Evolutionary conservation across 2,113 vertebrate genomes (phyloP).

Genomic region (Hemiprocne comata): DNA sequence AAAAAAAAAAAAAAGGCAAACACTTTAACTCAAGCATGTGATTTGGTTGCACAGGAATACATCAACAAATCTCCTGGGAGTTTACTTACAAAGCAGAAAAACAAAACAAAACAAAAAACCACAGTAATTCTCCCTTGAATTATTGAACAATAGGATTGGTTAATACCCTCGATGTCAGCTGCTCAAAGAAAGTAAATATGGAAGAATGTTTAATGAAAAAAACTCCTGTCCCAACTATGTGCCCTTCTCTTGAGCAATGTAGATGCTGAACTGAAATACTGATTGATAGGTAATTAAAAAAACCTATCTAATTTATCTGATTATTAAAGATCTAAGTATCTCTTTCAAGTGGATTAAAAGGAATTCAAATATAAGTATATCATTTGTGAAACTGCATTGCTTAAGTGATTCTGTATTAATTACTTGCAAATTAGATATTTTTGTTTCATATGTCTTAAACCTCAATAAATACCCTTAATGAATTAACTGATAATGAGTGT

Average conservation of each 20-base stretch:
- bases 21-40: not conserved
- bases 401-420: slow-evolving; percentile 78
- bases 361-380: slow-evolving; percentile 78
- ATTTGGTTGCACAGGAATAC: not conserved
- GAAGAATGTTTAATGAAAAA: slow-evolving; percentile 9
- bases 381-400: slow-evolving; percentile 68
- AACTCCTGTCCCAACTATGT: not conserved
- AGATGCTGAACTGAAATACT: slow-evolving; percentile 57
- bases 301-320: slow-evolving; percentile 77
- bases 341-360: slow-evolving; percentile 75
- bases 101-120: not conserved
- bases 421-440: slow-evolving; percentile 76
- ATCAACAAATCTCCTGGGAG: not conserved
- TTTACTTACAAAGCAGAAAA: not conserved
- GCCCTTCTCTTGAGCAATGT: slow-evolving; percentile 27
- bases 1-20: not conserved
- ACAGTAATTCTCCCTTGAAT: slow-evolving; percentile 36
- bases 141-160: slow-evolving; percentile 42
- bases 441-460: slow-evolving; percentile 71
- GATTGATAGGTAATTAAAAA: slow-evolving; percentile 79
- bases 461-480: slow-evolving; percentile 72
- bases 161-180: not conserved
- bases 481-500: slow-evolving; percentile 76
- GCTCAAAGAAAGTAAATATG: slow-evolving; percentile 53
- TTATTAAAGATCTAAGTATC: slow-evolving; percentile 77